These are phyloP conservation scores for Carassius carassius DNA, from an alignment of 2,113 vertebrate genomes.

Conservation along the genomic window DNA sequence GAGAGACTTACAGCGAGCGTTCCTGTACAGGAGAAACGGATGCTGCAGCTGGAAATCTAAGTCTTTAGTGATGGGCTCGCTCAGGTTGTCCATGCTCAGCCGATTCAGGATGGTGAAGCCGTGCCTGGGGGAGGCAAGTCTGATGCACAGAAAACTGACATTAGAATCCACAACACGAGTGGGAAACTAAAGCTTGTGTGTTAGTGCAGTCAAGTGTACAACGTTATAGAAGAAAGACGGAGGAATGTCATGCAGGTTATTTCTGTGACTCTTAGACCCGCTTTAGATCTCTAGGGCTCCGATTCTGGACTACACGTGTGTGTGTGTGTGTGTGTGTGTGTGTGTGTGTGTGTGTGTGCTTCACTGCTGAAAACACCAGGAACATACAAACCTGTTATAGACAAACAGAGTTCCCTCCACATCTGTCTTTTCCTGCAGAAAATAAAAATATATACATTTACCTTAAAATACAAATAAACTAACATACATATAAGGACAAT, in stretches of 20 bases:
- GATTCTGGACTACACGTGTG: background rate
- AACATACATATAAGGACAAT: no score
- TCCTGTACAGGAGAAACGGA: conserved; percentile 95
- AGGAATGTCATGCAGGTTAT: background rate
- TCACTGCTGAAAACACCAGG: background rate
- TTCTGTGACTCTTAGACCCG: background rate
- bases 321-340: no score
- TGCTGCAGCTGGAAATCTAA: conserved; percentile 96
- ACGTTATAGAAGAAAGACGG: background rate
- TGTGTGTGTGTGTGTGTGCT: no score
- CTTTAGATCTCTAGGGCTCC: background rate
- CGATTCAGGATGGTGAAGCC: conserved; percentile 96
- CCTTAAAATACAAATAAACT: no score
- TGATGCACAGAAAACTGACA: conserved; percentile 60
- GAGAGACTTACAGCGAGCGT: conserved; percentile 85
- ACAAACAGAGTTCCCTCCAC: conserved; percentile 96
- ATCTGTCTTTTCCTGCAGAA: conserved; percentile 91
- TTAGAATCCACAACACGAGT: background rate
- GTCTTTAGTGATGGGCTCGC: conserved; percentile 96
- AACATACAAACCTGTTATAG: conserved; percentile 84
- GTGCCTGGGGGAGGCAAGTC: conserved; percentile 85
- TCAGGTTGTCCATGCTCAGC: conserved; percentile 93
- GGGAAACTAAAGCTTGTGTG: background rate
- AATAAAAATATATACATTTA: background rate
- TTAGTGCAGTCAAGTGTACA: background rate